Percentiles rank a stretch among this genome's conserved stretches.
Conservation (phyloP, 2,113 vertebrate species). For the Thymallus thymallus region DNA sequence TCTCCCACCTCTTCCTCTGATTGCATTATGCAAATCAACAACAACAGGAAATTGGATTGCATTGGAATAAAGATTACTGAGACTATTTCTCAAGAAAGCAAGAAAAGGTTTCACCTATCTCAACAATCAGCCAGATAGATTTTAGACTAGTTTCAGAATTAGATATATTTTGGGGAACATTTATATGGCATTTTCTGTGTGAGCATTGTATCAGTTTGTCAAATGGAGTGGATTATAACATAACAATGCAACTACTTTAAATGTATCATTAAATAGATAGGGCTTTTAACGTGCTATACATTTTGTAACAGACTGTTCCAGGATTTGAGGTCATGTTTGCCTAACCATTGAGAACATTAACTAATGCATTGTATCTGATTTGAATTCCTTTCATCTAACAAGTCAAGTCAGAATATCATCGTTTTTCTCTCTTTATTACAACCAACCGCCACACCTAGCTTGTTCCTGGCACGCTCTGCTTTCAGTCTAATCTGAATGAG, state of each 20-base stretch:
- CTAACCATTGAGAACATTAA: conserved; percentile 33
- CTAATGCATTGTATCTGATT: conserved; percentile 40
- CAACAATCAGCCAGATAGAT: neutral
- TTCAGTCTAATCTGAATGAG: conserved; percentile 53
- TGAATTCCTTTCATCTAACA: conserved; percentile 30
- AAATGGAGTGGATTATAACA: neutral
- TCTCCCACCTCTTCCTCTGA: conserved; percentile 5
- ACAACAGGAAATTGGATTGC: conserved; percentile 34
- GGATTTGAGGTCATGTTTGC: conserved; percentile 52
- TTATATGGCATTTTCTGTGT: conserved; percentile 5
- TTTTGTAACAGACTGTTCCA: conserved; percentile 45
- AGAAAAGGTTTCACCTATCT: conserved; percentile 44
- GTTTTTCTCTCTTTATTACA: conserved; percentile 49
- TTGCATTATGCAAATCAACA: conserved; percentile 27
- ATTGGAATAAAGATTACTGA: neutral
- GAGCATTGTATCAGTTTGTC: neutral
- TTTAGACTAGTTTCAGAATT: conserved; percentile 3
- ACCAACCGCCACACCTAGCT: conserved; percentile 53
- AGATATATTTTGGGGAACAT: neutral
- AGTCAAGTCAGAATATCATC: conserved; percentile 3
- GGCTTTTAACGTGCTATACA: conserved; percentile 37
- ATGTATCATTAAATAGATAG: conserved; percentile 40
- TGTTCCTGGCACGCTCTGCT: conserved; percentile 35
- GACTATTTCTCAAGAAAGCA: neutral
- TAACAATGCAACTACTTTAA: conserved; percentile 42